Base-by-base conservation (phyloP, 2,797 vertebrate species). In the Myotis myotis region DNA sequence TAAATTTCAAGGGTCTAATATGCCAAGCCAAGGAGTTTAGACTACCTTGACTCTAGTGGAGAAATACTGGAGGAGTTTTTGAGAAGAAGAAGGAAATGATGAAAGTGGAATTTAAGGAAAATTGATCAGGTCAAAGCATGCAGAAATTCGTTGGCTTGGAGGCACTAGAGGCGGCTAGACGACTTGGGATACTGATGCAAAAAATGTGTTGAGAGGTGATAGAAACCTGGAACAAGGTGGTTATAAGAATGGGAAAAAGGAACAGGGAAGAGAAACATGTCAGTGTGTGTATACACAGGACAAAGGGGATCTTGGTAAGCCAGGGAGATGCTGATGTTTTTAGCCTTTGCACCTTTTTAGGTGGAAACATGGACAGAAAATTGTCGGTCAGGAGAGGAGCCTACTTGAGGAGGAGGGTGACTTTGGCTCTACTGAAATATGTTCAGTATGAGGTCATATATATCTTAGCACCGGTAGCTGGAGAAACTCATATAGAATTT, bases 31-130 rank as follows among this genome's bases (percentile, higher is more conserved):
- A 72, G 64, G 38, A 23, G 30, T 81, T 74, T 49, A 16, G 33
- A 85, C n/a, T 74, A 62, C 70, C 6, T n/a, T 91, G 33, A 68
- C 23, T 75, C 44, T 28, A 25, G 4, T 19, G 44, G 30, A 68
- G 53, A 92, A 90, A 86, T 38, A n/a, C 23, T 78, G 15, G 47
- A 76, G 85, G 49, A 28, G 11, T 15, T 92, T 86, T 44, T 57
- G 78, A 80, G 38, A 41, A 66, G 38, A 79, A 33, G 23, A 57
- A 75, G 82, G 55, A 89, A 75, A 36, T 38, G 72, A 70, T 74
- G 33, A 79, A 84, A 87, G 78, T 72, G 22, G 64, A 41, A 88
- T 87, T 93, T 79, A 44, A 86, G 51, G 79, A 91, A 80, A 60
- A 75, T 70, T 30, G 70, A 92, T 92, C n/a, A 76, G 74, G 12